Evolutionary conservation across 2,797 vertebrate species (phyloP), one percentile per base, ranked within the genome.

Genomic region (Onychomys leucogaster): DNA sequence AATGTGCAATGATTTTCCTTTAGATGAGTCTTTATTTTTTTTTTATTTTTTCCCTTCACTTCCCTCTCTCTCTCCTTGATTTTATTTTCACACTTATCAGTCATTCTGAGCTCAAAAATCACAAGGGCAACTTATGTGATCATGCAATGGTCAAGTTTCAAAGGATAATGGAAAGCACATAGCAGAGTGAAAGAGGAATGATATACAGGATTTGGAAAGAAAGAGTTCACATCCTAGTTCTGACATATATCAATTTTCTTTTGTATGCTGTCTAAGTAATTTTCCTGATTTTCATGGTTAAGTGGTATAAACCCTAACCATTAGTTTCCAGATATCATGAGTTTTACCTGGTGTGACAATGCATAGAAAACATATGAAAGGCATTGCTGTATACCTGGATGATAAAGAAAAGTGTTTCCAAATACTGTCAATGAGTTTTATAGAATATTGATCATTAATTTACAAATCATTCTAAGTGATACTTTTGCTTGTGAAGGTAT

Each of bases 1-100:
- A 98, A 97, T 83, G 77, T 92, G 91, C 69, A 97, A 65, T 86
- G 92, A 80, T 97, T 97, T 97, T 76, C 71, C 81, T 91, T 97
- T 94, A 73, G 65, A 49, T 86, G 52, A 91, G 46, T 90, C 73
- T 61, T 75, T 94, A 37, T 61, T 61, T 90, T 67, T 61, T 75
- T 94, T 41, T 61, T 61, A 75, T 21, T 75, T 59, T 43, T 78
- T 61, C 49, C 78, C 91, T 97, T 92, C 71, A 96, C 59, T 16
- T 2, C 87, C 14, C n/a, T 81, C 52, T 89, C 61, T 63, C 69
- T 71, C 71, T 73, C 71, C 46, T 84, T 80, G 49, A 82, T 63
- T 97, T 97, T 49, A 92, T 95, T 96, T 97, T 94, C 59, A 91
- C 61, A 37, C 55, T 37, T 83, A 17, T 69, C 76, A 83, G 21